Evolutionary conservation across 2,888 invertebrate genomes (phyloP), one percentile per base, ranked within the genome.

Genomic region (Protula sp.): DNA sequence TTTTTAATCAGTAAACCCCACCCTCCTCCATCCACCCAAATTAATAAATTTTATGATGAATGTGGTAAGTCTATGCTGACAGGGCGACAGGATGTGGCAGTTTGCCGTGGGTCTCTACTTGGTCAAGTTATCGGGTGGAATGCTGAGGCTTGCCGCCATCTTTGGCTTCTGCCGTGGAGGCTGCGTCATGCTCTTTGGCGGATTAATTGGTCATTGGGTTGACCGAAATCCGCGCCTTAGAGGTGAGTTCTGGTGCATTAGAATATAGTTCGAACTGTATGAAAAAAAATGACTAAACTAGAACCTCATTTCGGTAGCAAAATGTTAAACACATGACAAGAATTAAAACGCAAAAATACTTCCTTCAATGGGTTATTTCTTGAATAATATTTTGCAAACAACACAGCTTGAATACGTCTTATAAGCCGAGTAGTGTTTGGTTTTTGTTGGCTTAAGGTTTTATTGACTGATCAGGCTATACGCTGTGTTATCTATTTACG

Each of bases 41-140:
- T n/a, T n/a, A n/a, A n/a, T n/a, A n/a, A n/a, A n/a, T n/a, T n/a
- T n/a, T n/a, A n/a, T n/a, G n/a, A n/a, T n/a, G n/a, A n/a, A n/a
- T n/a, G n/a, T n/a, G n/a, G n/a, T n/a, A n/a, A n/a, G n/a, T n/a
- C n/a, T n/a, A n/a, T n/a, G n/a, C n/a, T n/a, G n/a, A n/a, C 48
- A 82, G 82, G 84, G 84, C 28, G 84, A 84, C 70, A 79, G 84
- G 29, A 83, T 84, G 83, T 85, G 85, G 84, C 70, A 74, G 55
- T 85, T 84, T 73, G 82, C 84, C 14, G 81, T 82, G 4, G 84
- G 83, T 4, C 68, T 85, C 45, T 84, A 82, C 65, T 73, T 85
- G 63, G 79, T 82, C 38, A 73, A 80, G 57, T 72, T 84, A 51
- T 71, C 74, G 29, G 75, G 78, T 2, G 75, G 74, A 14, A 74